phyloP scores from a whole-genome alignment of 2,888 invertebrate species.

The Litoditis marina region DNA sequence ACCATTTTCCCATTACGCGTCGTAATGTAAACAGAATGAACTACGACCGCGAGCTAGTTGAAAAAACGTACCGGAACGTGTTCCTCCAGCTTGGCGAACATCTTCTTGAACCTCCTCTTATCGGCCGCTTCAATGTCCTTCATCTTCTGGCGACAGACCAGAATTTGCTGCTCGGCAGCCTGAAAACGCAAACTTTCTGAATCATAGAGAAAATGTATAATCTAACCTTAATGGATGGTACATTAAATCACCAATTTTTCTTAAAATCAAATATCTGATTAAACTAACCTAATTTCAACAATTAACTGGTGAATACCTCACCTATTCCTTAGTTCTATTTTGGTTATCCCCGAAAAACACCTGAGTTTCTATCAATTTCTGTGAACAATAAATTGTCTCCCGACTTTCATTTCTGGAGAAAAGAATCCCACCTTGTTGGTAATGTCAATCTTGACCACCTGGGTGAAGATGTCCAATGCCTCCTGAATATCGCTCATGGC shows the following conservation, averaged over 20 bases:
- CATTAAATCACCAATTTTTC: background rate
- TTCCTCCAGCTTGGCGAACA: slow-evolving; percentile 76
- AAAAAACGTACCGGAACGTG: background rate
- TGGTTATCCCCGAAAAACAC: too few relatives aligned
- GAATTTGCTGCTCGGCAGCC: slow-evolving; percentile 64
- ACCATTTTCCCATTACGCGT: too few relatives aligned
- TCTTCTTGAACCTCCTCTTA: slow-evolving; percentile 81
- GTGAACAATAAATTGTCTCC: background rate
- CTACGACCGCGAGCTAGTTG: background rate
- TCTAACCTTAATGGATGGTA: background rate
- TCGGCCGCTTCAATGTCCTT: slow-evolving; percentile 75
- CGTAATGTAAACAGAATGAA: too few relatives aligned
- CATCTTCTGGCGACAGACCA: slow-evolving; percentile 72
- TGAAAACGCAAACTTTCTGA: slow-evolving; percentile 15
- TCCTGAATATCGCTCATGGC: slow-evolving; percentile 73
- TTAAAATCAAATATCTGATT: too few relatives aligned
- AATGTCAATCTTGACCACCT: slow-evolving; percentile 76
- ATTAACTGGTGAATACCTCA: too few relatives aligned
- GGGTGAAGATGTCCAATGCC: slow-evolving; percentile 77
- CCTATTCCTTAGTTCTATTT: too few relatives aligned
- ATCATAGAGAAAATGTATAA: too few relatives aligned
- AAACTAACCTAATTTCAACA: too few relatives aligned
- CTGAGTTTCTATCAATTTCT: too few relatives aligned
- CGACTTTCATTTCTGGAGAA: background rate
- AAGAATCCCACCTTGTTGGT: slow-evolving; percentile 78